Percentiles rank a stretch among this genome's conserved stretches.
These are phyloP conservation scores for Nesogale talazaci DNA, from an alignment of 2,113 vertebrate species.

Conservation along the genomic window DNA sequence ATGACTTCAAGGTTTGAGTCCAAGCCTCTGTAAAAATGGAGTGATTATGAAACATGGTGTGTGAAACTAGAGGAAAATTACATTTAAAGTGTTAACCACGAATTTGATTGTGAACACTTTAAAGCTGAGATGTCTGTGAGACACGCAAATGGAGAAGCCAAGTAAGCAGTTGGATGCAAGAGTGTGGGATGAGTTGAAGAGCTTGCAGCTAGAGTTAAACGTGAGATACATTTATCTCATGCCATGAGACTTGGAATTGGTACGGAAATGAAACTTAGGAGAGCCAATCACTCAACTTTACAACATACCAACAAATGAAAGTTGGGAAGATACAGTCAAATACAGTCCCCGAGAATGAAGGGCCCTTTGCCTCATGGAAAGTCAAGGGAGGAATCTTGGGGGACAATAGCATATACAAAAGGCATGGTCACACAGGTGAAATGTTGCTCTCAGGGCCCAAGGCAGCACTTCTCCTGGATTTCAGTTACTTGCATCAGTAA, in stretches of 20 bases:
- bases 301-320: neutral
- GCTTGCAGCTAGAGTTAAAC: no score
- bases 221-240: no score
- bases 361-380: neutral
- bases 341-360: no score
- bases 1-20: neutral
- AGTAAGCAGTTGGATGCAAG: no score
- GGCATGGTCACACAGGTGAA: no score
- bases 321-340: neutral
- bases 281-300: neutral
- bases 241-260: neutral
- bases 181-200: no score
- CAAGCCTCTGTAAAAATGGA: neutral
- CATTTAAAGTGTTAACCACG: no score
- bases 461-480: rapidly evolving
- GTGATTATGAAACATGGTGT: no score
- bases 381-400: neutral
- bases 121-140: no score
- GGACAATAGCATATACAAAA: neutral
- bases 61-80: no score
- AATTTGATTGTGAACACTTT: no score
- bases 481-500: neutral
- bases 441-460: neutral
- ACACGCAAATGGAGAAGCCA: no score
- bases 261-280: neutral